Evolutionary conservation across 2,797 vertebrate genomes (phyloP).

Genomic region (Tamandua tetradactyla): DNA sequence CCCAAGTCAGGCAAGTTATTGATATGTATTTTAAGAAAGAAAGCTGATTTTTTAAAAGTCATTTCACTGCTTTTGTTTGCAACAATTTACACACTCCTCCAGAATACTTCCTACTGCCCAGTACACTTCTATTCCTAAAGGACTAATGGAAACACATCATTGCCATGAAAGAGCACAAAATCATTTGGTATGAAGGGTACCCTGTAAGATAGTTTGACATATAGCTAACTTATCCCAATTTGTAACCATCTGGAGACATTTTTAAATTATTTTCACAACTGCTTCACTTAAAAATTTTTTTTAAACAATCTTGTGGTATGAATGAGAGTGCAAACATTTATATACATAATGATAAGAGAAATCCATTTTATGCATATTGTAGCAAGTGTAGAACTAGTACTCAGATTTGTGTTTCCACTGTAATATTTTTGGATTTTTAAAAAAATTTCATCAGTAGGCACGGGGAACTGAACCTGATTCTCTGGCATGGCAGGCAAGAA

Average conservation of each 20-base stretch:
- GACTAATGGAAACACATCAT: not conserved
- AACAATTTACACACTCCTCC: accelerated
- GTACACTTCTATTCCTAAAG: accelerated
- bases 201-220: accelerated
- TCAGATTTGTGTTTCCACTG: not conserved
- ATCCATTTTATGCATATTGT: not conserved
- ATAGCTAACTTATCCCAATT: not conserved
- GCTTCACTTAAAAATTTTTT: not conserved
- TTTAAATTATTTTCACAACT: not conserved
- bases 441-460: too few species aligned
- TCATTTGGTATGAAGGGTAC: not conserved
- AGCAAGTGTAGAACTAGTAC: accelerated
- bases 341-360: not conserved
- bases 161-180: too few species aligned
- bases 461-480: too few species aligned
- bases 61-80: not conserved
- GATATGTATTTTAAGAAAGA: not conserved
- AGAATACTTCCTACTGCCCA: not conserved
- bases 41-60: not conserved
- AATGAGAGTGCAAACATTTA: accelerated
- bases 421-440: not conserved
- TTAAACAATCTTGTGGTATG: not conserved
- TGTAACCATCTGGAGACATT: not conserved
- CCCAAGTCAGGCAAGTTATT: not conserved
- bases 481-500: too few species aligned